These are phyloP conservation scores for Nannobrachium achirus DNA, from an alignment of 2,113 vertebrate species.

Conservation along the genomic window DNA sequence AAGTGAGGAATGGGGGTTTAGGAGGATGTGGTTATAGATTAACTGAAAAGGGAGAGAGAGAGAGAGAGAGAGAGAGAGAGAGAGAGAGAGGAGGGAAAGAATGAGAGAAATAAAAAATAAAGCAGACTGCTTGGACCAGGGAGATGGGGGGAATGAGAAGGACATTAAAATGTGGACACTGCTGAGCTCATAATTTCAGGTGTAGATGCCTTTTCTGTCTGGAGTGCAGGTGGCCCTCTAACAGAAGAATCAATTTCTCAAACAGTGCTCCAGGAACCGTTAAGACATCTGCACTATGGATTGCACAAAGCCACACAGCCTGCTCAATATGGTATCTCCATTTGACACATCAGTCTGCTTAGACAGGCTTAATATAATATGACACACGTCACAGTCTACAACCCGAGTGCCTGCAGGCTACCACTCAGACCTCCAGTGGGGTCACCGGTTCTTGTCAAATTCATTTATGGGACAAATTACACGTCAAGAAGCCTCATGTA, in stretches of 20 bases:
- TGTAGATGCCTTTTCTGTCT: conserved; percentile 41
- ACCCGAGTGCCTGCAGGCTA: neutral
- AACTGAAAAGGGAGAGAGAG: neutral
- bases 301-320: no score
- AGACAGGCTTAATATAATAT: neutral
- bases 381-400: neutral
- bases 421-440: neutral
- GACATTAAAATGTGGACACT: neutral
- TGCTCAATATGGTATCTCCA: conserved; percentile 27
- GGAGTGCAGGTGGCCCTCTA: neutral
- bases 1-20: no score
- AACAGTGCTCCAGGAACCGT: conserved; percentile 36
- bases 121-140: conserved; percentile 16
- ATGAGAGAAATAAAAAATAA: conserved; percentile 30
- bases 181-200: neutral
- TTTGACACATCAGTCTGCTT: conserved; percentile 10
- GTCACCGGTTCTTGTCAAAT: no score
- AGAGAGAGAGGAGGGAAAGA: neutral
- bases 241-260: conserved; percentile 53
- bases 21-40: no score
- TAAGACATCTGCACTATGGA: conserved; percentile 59
- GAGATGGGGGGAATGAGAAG: conserved; percentile 3
- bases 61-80: conserved; percentile 1
- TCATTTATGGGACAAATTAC: no score
- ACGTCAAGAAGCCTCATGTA: no score